Base-by-base conservation (phyloP, 1,140 invertebrate genomes). In the Eulimnadia texana region DNA sequence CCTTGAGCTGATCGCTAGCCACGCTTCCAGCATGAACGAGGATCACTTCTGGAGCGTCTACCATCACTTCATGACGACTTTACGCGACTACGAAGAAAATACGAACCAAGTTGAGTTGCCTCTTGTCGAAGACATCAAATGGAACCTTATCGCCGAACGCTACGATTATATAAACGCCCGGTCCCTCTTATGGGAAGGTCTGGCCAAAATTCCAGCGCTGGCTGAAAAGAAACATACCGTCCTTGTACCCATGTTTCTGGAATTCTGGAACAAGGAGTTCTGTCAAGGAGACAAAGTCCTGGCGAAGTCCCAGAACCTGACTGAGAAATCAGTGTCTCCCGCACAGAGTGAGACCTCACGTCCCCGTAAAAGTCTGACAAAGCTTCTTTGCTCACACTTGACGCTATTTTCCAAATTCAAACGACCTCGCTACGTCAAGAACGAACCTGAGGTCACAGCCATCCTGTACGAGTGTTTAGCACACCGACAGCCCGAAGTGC, bases 31-130 rank as follows among this genome's bases (percentile, higher is more conserved):
- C 1, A 75, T 90, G 68, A 70, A 79, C 0, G 74, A 75, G 19
- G 70, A 81, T 3, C 73, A 79, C 50, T 94, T 94, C 75, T 95
- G 93, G 91, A 70, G 74, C 19, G 72, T 86, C 16, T 93, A 85
- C 69, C 70, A 80, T 16, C 53, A 42, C 20, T 58, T 50, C n/a
- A 33, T 63, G 28, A 13, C 47, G 25, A 19, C 16, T 3, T 49
- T 63, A 25, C 49, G 55, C 16, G 49, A 16, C 24, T 54, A 27
- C 50, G 9, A 60, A 61, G 28, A n/a, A 27, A n/a, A 29, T 53
- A 28, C 66, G 67, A 49, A 52, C 57, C 25, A 65, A 76, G 69
- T 10, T 79, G 16, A 64, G 71, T 6, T 78, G 80, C 24, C 82
- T 80, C 66, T 77, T 80, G 27, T 61, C 63, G 55, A 57, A 29